A percentile compares a stretch with the other conserved stretches of the same genome.
These are phyloP conservation scores for Gandaritis pyraliata DNA, from an alignment of 2,888 invertebrate species.

Conservation along the genomic window DNA sequence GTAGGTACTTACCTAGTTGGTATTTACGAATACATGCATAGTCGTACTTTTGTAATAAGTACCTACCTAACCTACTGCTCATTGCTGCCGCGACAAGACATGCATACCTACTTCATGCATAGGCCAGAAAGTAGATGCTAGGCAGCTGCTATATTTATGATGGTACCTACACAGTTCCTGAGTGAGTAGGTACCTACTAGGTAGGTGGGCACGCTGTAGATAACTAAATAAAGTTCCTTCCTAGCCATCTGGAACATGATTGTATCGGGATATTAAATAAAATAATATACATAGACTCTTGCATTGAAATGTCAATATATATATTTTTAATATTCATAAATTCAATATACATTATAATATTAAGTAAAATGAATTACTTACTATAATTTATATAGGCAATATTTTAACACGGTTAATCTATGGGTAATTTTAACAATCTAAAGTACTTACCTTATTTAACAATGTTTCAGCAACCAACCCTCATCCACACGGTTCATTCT, in stretches of 20 bases:
- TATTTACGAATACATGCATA: too few species aligned
- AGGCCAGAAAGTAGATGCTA: too few species aligned
- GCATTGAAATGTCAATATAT: slow-evolving; percentile 83
- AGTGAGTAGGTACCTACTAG: neutral
- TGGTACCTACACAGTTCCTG: too few species aligned
- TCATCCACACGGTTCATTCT: slow-evolving; percentile 39
- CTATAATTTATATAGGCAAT: slow-evolving; percentile 84
- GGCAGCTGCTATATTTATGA: too few species aligned
- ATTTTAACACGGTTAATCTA: slow-evolving; percentile 84
- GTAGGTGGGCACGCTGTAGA: too few species aligned
- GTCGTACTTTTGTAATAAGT: too few species aligned
- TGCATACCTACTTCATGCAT: too few species aligned
- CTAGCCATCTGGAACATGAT: neutral
- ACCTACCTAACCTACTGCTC: too few species aligned
- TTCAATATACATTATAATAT: slow-evolving; percentile 85
- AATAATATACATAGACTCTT: slow-evolving; percentile 40
- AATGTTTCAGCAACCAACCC: slow-evolving; percentile 60
- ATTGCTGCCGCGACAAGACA: too few species aligned
- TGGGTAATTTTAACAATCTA: slow-evolving; percentile 83
- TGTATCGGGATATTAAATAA: slow-evolving; percentile 21
- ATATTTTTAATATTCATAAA: slow-evolving; percentile 84
- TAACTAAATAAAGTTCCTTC: too few species aligned
- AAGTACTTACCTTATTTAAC: slow-evolving; percentile 75
- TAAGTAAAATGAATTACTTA: slow-evolving; percentile 84
- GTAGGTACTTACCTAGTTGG: too few species aligned